Evolutionary conservation across 2,797 vertebrate species (phyloP).

Genomic region (Poliocrania exsul): DNA sequence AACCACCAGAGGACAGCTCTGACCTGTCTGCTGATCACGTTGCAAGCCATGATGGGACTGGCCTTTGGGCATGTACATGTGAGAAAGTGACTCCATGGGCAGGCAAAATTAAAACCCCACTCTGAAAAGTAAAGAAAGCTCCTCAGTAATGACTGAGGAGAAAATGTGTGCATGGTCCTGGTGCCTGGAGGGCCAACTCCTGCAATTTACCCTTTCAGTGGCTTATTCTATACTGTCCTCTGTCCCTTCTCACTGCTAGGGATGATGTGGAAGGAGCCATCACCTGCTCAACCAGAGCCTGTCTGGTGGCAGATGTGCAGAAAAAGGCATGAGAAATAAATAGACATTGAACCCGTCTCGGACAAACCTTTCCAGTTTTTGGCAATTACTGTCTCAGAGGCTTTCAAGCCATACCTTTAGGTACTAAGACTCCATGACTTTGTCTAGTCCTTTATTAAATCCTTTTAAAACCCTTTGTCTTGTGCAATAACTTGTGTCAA

Average conservation of each 20-base stretch:
- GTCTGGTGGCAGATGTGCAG: neutral
- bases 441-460: conserved; percentile 33
- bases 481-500: conserved; percentile 15
- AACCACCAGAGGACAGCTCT: neutral
- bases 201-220: neutral
- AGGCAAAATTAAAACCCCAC: neutral
- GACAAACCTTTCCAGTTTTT: neutral
- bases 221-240: accelerated
- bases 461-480: conserved; percentile 24
- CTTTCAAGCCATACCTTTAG: neutral
- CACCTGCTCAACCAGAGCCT: neutral
- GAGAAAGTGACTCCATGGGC: neutral
- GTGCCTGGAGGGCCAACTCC: neutral
- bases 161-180: accelerated
- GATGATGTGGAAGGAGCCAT: accelerated
- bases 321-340: neutral
- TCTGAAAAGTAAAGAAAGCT: neutral
- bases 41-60: neutral
- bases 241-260: neutral
- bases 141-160: neutral
- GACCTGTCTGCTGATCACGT: neutral
- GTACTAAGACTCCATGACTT: conserved; percentile 1
- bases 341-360: neutral
- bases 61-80: accelerated
- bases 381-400: neutral